Base-by-base conservation (phyloP, 37 sponge, comb jelly and placozoan species). In the Eunapius fragilis region DNA sequence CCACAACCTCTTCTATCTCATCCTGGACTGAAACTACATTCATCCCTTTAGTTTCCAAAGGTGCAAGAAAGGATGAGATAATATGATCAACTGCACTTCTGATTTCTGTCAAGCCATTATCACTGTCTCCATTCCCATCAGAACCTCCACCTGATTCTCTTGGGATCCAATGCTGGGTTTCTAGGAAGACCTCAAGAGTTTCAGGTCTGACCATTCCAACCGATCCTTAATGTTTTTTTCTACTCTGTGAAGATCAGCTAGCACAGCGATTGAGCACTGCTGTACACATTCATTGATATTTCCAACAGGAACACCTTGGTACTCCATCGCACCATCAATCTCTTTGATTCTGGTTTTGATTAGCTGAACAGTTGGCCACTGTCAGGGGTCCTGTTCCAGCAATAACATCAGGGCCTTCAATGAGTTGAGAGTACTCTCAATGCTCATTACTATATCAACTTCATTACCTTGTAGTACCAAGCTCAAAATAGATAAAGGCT, bases 21-120 rank as follows among this genome's bases (percentile, higher is more conserved):
- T 88, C 83, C 31, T 82, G 83, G 68, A 81, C 76, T 70, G 48
- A 35, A 30, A 71, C 33, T 19, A 12, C 58, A 68, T 78, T 69
- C 83, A 88, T 30, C 68, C 88, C 88, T 45, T 77, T 82, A 70
- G 88, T 70, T 77, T 82, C 88, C 35, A 88, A 83, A 70, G 88
- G 71, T 41, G 25, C 58, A 69, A 49, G 82, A 31, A 84, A 84
- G 3, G 14, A 12, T 32, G 28, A 67, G 71, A 70, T 36, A 33
- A 81, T 78, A 24, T 27, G 7, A 24, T 75, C 34, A 32, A 75
- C 76, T 47, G 58, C 79, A 78, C 49, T 49, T 49, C 67, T 45
- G n/a, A 78, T 32, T 30, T 78, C 79, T 31, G 50, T 32, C 26
- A 47, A 49, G 41, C 68, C 82, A 69, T 81, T 70, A 69, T 79